Percentiles rank a stretch among this genome's conserved stretches.
These are phyloP conservation scores for Pheosia gnoma DNA, from an alignment of 2,888 invertebrate species.

Conservation along the genomic window DNA sequence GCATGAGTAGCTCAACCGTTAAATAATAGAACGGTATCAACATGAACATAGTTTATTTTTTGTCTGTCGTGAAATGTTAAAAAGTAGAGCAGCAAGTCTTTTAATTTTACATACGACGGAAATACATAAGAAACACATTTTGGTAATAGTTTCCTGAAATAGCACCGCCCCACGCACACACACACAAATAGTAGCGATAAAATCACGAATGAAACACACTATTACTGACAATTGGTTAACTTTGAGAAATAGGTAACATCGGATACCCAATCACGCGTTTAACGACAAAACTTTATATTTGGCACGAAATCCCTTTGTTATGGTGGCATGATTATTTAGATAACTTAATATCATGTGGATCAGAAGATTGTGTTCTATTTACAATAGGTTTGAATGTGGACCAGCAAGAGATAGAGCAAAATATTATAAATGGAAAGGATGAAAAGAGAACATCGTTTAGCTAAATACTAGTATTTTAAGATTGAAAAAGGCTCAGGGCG, in stretches of 20 bases:
- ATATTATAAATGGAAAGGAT: not conserved
- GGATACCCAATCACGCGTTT: conserved; percentile 41
- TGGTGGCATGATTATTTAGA: conserved; percentile 35
- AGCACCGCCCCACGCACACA: not conserved
- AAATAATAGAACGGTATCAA: too few species aligned
- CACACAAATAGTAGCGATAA: conserved; percentile 26
- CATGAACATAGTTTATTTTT: too few species aligned
- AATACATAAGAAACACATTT: not conserved
- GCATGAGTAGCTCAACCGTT: too few species aligned
- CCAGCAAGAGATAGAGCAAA: too few species aligned
- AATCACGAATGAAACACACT: conserved; percentile 36
- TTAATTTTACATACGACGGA: not conserved
- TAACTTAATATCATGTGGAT: conserved; percentile 7
- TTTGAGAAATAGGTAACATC: conserved; percentile 36
- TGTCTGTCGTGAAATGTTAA: too few species aligned
- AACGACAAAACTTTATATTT: conserved; percentile 40
- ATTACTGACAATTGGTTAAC: conserved; percentile 42
- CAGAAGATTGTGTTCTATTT: not conserved
- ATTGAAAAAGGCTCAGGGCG: too few species aligned
- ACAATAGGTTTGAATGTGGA: not conserved
- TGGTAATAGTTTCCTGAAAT: not conserved
- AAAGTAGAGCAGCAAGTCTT: too few species aligned
- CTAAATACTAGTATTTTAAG: too few species aligned
- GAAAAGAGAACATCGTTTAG: too few species aligned
- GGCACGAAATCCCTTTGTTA: conserved; percentile 36